Evolutionary conservation across 2,888 invertebrate species (phyloP).

Genomic region (Pseudococcus jackbeardsleyi): DNA sequence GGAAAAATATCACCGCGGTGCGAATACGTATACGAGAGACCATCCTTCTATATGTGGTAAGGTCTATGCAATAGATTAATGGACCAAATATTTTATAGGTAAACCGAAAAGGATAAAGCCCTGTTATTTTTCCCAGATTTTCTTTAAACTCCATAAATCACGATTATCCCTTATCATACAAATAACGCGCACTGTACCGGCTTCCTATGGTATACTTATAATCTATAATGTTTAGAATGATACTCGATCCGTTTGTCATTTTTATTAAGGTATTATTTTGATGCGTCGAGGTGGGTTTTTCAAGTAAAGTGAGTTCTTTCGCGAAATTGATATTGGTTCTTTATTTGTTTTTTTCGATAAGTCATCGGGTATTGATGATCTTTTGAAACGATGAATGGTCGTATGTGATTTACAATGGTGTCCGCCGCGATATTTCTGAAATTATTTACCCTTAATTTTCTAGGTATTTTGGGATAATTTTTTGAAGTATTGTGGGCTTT

Average conservation of each 20-base stretch:
- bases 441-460: no score
- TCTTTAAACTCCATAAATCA: slow-evolving; percentile 57
- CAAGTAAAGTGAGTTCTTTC: not conserved
- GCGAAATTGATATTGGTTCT: not conserved
- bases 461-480: no score
- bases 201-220: slow-evolving; percentile 23
- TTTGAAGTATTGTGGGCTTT: no score
- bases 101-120: slow-evolving; percentile 58
- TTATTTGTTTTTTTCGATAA: not conserved
- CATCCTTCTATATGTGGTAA: not conserved
- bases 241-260: slow-evolving; percentile 37
- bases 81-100: slow-evolving; percentile 61
- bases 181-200: slow-evolving; percentile 25
- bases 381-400: not conserved
- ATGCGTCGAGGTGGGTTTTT: not conserved
- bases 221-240: slow-evolving; percentile 37
- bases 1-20: slow-evolving; percentile 44
- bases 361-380: no score
- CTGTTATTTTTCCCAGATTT: slow-evolving; percentile 52
- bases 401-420: no score
- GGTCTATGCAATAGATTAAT: slow-evolving; percentile 56
- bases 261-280: slow-evolving; percentile 33
- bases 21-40: not conserved
- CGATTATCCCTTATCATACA: slow-evolving; percentile 57
- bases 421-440: no score